Conservation (phyloP, 2,113 vertebrate genomes). For the Paramisgurnus dabryanus region DNA sequence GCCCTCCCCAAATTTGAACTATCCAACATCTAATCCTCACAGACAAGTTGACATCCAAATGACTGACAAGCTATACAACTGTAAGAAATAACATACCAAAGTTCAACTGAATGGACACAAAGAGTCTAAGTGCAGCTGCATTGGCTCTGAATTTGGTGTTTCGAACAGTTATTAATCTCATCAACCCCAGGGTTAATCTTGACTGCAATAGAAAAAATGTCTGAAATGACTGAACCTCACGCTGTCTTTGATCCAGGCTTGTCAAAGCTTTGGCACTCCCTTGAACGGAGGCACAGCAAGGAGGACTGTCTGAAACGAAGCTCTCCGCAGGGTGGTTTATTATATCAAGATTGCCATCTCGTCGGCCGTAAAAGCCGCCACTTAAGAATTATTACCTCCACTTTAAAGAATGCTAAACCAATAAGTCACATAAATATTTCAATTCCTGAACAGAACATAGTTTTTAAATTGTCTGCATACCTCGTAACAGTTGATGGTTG, state of each 20-base stretch:
- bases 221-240: constrained; percentile 61
- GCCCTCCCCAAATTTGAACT: constrained; percentile 10
- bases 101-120: constrained; percentile 16
- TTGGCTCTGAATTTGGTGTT: constrained; percentile 42
- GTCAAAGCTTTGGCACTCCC: constrained; percentile 36
- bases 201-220: constrained; percentile 59
- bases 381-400: constrained; percentile 1
- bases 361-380: constrained; percentile 4
- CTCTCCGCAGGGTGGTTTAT: constrained; percentile 35
- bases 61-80: constrained; percentile 33
- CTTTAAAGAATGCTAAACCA: neutral
- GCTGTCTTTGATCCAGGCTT: constrained; percentile 41
- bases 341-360: constrained; percentile 28
- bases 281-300: constrained; percentile 40
- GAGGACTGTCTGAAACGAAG: constrained; percentile 34
- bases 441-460: neutral
- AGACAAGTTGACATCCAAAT: constrained; percentile 26
- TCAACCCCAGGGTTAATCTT: constrained; percentile 66
- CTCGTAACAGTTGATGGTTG: neutral
- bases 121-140: constrained; percentile 46
- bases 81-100: constrained; percentile 11
- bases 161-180: constrained; percentile 65
- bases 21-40: constrained; percentile 32
- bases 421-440: constrained; percentile 19
- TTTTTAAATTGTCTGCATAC: neutral